Conservation (phyloP, 2,888 invertebrate genomes). For the Eledona agricola region DNA sequence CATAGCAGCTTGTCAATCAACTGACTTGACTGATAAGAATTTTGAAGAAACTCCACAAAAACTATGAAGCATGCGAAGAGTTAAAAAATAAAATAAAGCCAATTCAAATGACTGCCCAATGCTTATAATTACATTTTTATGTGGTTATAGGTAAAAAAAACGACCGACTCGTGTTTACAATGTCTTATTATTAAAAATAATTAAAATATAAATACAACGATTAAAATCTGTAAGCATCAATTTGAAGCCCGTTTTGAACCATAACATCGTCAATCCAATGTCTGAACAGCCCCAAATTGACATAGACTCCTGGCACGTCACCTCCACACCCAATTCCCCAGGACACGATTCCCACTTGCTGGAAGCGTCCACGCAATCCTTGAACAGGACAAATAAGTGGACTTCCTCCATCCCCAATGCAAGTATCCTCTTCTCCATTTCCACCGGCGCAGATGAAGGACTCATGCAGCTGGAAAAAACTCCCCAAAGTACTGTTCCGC, state of each 20-base stretch:
- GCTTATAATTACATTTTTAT: too few relatives aligned
- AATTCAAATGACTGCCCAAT: too few relatives aligned
- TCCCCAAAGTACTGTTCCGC: conserved; percentile 70
- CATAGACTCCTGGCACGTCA: conserved; percentile 81
- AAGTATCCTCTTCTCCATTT: conserved; percentile 69
- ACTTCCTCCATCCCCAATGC: conserved; percentile 62
- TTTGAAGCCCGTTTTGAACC: conserved; percentile 40
- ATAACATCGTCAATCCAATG: conserved; percentile 78
- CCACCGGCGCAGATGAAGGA: conserved; percentile 71
- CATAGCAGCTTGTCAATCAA: too few relatives aligned
- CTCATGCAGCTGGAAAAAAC: conserved; percentile 69
- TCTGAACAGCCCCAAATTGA: conserved; percentile 72
- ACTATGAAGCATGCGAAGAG: too few relatives aligned
- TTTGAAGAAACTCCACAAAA: too few relatives aligned
- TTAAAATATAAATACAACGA: too few relatives aligned
- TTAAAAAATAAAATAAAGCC: too few relatives aligned
- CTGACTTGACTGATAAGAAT: too few relatives aligned
- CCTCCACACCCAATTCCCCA: conserved; percentile 90
- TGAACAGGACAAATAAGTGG: conserved; percentile 75
- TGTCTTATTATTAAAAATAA: too few relatives aligned
- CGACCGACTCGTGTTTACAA: too few relatives aligned
- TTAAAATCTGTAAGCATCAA: conserved; percentile 7
- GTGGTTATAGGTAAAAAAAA: too few relatives aligned
- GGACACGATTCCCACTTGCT: conserved; percentile 81
- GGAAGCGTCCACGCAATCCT: conserved; percentile 68